Evolutionary conservation across 2,888 invertebrate genomes (phyloP), one percentile per base, ranked within the genome.

Genomic region (Sclerodermus sp.): DNA sequence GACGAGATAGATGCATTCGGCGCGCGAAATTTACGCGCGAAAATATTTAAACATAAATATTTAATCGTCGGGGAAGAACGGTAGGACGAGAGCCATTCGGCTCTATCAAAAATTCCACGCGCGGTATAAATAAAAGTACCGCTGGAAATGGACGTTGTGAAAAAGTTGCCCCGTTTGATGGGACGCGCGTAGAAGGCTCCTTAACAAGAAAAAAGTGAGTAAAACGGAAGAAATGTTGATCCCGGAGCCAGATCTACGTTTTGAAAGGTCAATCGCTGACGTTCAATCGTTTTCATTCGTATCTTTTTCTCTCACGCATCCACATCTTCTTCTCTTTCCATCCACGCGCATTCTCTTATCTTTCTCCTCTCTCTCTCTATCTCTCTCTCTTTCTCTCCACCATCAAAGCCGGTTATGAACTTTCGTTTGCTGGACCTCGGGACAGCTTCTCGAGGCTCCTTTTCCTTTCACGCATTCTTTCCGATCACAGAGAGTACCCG

Each of bases 241-340:
- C 15, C 34, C 31, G 17, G 17, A 42, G 40, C 23, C 9, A 15
- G 32, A 42, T 41, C 30, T 6, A 37, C 5, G 36, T 45, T 44
- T 36, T 39, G 46, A 63, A 68, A 68, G 67, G 66, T 70, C 61
- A 60, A 51, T 60, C 40, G 50, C 47, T 57, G 49, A 63, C 53
- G 59, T 65, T 60, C 66, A 8, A 23, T 5, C 23, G 23, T 23
- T 23, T n/a, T 23, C 23, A 23, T 23, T 8, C 23, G 3, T 23
- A 23, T 23, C 3, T 23, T 23, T 23, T 23, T 23, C 8, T 23
- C 61, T 63, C 58, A 53, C 40, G 38, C 45, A 46, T n/a, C 42
- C 16, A 45, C 40, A 38, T 42, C 47, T 47, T 49, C 45, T 50
- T 39, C 57, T 47, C 51, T 43, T 51, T 45, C 43, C 45, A 43